Evolutionary conservation across 2,888 invertebrate species (phyloP).

Genomic region (Dasypogon diadema): DNA sequence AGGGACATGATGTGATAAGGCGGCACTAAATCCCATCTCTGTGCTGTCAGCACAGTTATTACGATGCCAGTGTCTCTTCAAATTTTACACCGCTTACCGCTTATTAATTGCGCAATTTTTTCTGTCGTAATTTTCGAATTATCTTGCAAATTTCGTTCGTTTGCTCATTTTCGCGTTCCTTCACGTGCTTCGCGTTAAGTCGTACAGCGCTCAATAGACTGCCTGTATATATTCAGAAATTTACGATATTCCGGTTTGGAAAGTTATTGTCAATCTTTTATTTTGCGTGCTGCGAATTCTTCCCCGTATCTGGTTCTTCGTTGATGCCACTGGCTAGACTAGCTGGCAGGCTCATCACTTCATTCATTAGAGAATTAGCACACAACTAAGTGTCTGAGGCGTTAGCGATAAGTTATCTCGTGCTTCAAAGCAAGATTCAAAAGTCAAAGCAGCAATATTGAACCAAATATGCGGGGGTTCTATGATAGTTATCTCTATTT

Average conservation of each 20-base stretch:
- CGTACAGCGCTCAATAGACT: neutral
- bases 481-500: neutral
- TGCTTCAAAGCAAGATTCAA: neutral
- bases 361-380: slow-evolving; percentile 29
- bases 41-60: slow-evolving; percentile 20
- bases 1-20: neutral
- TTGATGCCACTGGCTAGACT: slow-evolving; percentile 16
- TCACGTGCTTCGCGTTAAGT: slow-evolving; percentile 2
- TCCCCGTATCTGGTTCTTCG: neutral
- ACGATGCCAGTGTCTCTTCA: neutral
- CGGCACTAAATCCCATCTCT: slow-evolving; percentile 6
- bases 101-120: slow-evolving; percentile 43
- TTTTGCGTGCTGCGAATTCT: slow-evolving; percentile 21
- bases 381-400: slow-evolving; percentile 13
- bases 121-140: slow-evolving; percentile 2
- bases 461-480: neutral
- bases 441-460: slow-evolving; percentile 1
- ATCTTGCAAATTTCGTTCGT: neutral
- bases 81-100: slow-evolving; percentile 28
- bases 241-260: slow-evolving; percentile 35
- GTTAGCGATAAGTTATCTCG: slow-evolving; percentile 26
- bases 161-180: neutral
- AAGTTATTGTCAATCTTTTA: slow-evolving; percentile 35
- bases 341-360: slow-evolving; percentile 31
- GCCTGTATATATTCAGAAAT: slow-evolving; percentile 7